Evolutionary conservation across 2,797 vertebrate genomes (phyloP).

Genomic region (Paedocypris micromegethes): DNA sequence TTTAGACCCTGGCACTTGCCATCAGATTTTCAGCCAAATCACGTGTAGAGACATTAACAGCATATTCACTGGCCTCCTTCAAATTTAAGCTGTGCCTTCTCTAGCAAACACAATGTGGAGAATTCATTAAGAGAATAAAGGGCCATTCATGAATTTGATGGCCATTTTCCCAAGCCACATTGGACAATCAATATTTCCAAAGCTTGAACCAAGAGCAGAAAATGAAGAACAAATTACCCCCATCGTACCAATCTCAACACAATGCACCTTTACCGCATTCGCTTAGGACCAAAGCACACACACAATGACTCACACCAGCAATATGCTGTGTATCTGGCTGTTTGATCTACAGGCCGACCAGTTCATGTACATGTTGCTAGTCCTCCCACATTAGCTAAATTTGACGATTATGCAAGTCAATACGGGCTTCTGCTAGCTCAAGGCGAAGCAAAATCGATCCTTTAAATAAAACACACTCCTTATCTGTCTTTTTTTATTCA

Average conservation of each 20-base stretch:
- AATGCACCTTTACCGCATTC: background rate
- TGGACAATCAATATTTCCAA: conserved; percentile 21
- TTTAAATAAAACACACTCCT: conserved; percentile 22
- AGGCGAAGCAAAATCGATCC: conserved; percentile 24
- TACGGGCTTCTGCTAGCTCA: conserved; percentile 26
- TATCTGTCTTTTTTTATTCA: conserved; percentile 9
- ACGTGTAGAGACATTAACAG: conserved; percentile 7
- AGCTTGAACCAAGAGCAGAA: background rate
- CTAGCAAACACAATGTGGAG: background rate
- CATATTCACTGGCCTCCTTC: conserved; percentile 10
- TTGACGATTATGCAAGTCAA: conserved; percentile 35
- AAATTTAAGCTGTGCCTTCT: conserved; percentile 14
- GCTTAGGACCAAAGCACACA: background rate
- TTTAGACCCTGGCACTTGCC: background rate
- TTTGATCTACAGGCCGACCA: conserved; percentile 30
- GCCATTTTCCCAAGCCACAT: conserved; percentile 3
- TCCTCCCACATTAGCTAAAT: conserved; percentile 32
- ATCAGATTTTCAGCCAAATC: conserved; percentile 14
- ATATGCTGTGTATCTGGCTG: conserved; percentile 22
- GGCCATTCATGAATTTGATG: conserved; percentile 19
- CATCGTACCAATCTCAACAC: background rate
- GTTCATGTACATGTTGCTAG: conserved; percentile 30
- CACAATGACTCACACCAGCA: conserved; percentile 1
- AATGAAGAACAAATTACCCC: conserved; percentile 8
- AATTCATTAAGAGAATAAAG: conserved; percentile 25